Evolutionary conservation across 2,888 invertebrate genomes (phyloP).

Genomic region (Ormyrus rosae): DNA sequence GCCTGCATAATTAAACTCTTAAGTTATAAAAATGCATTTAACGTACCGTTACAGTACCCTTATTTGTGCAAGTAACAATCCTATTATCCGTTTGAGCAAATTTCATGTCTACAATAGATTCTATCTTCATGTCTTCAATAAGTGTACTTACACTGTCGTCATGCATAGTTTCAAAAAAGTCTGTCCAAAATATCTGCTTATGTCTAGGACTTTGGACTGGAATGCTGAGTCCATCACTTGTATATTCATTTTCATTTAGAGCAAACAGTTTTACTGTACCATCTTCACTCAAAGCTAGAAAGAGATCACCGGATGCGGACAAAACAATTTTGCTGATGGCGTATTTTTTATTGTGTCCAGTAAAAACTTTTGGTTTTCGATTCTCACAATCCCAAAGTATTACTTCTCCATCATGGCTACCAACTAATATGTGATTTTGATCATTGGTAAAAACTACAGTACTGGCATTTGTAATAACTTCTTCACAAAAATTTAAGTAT

Average conservation of each 20-base stretch:
- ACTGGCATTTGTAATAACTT: conserved; percentile 78
- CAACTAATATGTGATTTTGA: conserved; percentile 76
- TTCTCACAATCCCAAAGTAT: conserved; percentile 80
- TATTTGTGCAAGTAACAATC: conserved; percentile 68
- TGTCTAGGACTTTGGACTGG: conserved; percentile 66
- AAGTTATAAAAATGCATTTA: background rate
- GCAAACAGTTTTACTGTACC: conserved; percentile 79
- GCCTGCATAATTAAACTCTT: too few species aligned
- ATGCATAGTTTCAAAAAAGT: conserved; percentile 62
- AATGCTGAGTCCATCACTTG: conserved; percentile 48
- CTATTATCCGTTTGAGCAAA: conserved; percentile 63
- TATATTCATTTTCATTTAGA: conserved; percentile 61
- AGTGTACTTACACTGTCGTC: conserved; percentile 67
- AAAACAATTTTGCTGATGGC: conserved; percentile 75
- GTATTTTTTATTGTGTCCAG: conserved; percentile 61
- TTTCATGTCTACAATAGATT: conserved; percentile 66
- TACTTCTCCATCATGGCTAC: conserved; percentile 76
- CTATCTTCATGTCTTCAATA: conserved; percentile 55
- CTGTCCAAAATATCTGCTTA: conserved; percentile 68
- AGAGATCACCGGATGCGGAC: conserved; percentile 76
- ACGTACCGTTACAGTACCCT: conserved; percentile 66
- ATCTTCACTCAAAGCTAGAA: conserved; percentile 80
- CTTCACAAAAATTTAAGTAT: conserved; percentile 77
- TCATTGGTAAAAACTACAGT: conserved; percentile 72
- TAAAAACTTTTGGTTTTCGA: conserved; percentile 76